phyloP scores from a whole-genome alignment of 2,797 vertebrate species.

The Discoglossus pictus region DNA sequence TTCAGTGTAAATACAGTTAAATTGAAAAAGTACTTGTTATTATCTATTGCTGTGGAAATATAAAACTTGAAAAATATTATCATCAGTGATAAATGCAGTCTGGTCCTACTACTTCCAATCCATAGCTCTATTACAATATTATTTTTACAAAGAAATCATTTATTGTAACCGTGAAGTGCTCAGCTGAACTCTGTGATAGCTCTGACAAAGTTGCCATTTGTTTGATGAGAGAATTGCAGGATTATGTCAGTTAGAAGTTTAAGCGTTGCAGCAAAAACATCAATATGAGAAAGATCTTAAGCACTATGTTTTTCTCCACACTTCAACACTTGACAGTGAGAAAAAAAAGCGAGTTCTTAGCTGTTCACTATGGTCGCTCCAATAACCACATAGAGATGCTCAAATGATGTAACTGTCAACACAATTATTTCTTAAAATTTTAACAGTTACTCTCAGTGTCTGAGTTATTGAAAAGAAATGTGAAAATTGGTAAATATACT shows the following conservation, averaged over 20 bases:
- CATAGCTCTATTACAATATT: background rate
- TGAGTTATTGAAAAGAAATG: no score
- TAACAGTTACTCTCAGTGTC: background rate
- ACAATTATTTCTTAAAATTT: background rate
- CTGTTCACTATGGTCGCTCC: constrained; percentile 12
- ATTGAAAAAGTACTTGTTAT: no score
- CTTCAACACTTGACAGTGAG: constrained; percentile 9
- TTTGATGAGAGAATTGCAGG: constrained; percentile 21
- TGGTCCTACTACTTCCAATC: no score
- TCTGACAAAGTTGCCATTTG: background rate
- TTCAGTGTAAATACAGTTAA: no score
- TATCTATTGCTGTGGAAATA: no score
- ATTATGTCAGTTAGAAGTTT: constrained; percentile 18
- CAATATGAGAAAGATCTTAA: constrained; percentile 24
- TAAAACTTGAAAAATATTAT: no score
- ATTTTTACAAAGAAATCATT: constrained; percentile 7
- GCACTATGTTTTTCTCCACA: constrained; percentile 13
- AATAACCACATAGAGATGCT: constrained; percentile 24
- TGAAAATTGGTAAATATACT: no score
- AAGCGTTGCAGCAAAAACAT: constrained; percentile 8
- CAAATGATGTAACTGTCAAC: constrained; percentile 1
- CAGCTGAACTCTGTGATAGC: background rate
- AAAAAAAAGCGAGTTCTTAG: constrained; percentile 7
- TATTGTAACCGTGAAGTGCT: background rate
- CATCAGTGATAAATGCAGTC: no score